These are phyloP conservation scores for Heliopora coerulea DNA, from an alignment of 92 coral and sea anemone genomes.

Conservation along the genomic window DNA sequence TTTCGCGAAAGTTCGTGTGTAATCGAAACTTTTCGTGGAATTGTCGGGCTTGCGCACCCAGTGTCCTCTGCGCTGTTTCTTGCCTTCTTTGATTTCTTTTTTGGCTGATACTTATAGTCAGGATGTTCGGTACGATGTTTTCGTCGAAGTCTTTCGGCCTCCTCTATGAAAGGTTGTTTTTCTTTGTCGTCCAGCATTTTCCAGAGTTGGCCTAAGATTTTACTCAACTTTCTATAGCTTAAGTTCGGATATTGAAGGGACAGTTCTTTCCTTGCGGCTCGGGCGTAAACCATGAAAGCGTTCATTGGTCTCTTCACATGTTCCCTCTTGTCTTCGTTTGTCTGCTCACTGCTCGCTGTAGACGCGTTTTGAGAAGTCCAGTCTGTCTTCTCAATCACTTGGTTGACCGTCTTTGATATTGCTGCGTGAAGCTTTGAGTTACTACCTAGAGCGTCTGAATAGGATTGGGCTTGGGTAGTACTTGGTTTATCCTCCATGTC, in stretches of 20 bases:
- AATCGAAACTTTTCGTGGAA: conserved; percentile 28
- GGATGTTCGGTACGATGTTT: conserved; percentile 98
- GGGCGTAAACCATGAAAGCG: conserved; percentile 99
- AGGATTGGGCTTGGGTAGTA: background rate
- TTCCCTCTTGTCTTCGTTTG: conserved; percentile 65
- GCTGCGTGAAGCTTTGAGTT: conserved; percentile 54
- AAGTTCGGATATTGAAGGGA: conserved; percentile 96
- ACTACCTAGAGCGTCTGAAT: conserved; percentile 12
- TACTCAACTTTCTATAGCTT: conserved; percentile 94
- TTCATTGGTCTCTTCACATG: conserved; percentile 99
- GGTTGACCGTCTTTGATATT: conserved; percentile 93
- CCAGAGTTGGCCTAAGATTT: conserved; percentile 95
- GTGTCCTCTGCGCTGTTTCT: background rate
- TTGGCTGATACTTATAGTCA: conserved; percentile 95
- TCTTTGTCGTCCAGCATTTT: conserved; percentile 90
- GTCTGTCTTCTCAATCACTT: conserved; percentile 94
- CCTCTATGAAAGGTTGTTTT: conserved; percentile 96
- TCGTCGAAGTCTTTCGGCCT: conserved; percentile 93
- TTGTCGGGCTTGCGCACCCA: conserved; percentile 9
- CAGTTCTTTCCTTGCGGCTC: conserved; percentile 91
- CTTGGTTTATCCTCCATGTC: background rate
- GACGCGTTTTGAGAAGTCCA: conserved; percentile 87
- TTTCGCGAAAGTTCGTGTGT: conserved; percentile 36
- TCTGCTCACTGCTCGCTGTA: conserved; percentile 79
- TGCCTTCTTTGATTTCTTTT: conserved; percentile 77